Base-by-base conservation (phyloP, 2,888 invertebrate species). In the Nephrocerus scutellatus region DNA sequence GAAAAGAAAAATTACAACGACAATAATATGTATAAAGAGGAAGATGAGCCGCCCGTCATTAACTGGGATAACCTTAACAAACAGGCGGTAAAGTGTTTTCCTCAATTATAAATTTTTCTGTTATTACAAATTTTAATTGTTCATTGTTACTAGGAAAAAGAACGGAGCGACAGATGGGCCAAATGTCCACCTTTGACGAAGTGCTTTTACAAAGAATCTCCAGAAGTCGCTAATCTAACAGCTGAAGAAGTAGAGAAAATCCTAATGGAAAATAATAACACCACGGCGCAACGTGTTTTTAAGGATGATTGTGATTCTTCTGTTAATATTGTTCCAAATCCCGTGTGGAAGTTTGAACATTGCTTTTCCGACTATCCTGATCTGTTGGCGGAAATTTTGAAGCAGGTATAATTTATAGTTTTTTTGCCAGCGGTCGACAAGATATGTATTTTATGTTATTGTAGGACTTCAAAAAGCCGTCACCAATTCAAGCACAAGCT, bases 401-500 rank as follows among this genome's bases (percentile, higher is more conserved):
- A 86, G 50, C 86, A 85, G 23, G 50, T 49, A 4, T 20, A n/a
- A 24, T 37, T 10, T 13, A 7, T 10, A 26, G 3, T 6, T 7
- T 10, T 14, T 5, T 0, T 18, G 4, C 4, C 12, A 19, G 13
- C n/a, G 14, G 6, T 18, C 25, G 9, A n/a, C 6, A 3, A 12
- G n/a, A 34, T 9, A 18, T 7, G 20, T 29, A 21, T 9, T 31
- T 21, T 12, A n/a, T 9, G 10, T 18, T 12, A 19, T 22, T 26
- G 14, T 22, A 49, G 49, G 81, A 79, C 0, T 96, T 95, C 61
- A 65, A 66, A 16, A 76, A 75, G 44, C 96, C 95, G 0, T 85
- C 90, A 1, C 95, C 95, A 0, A 92, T 96, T 54, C 91, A 96
- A 67, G 73, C 82, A 43, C 93, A 95, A 70, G 85, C 90, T 0